Conservation (phyloP, 2,113 vertebrate genomes). For the Geothlypis trichas region DNA sequence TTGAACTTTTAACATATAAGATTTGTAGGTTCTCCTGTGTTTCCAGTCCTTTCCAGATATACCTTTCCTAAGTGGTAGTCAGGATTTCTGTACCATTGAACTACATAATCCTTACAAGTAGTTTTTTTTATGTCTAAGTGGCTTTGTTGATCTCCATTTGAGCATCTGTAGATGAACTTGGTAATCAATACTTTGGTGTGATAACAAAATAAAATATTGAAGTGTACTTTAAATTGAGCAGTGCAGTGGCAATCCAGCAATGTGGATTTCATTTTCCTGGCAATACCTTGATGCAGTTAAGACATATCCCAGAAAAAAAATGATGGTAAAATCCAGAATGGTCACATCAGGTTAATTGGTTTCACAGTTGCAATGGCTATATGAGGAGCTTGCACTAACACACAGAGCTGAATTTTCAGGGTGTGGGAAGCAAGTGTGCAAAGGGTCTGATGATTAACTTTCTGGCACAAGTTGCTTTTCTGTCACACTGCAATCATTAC, state of each 20-base stretch:
- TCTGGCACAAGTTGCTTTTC: constrained; percentile 15
- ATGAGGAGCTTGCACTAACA: neutral
- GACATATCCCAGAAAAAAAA: neutral
- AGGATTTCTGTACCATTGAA: neutral
- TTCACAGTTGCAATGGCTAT: neutral
- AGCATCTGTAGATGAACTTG: neutral
- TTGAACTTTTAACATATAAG: neutral
- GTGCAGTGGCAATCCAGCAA: neutral
- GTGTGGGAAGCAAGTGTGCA: constrained; percentile 38
- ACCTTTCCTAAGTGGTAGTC: neutral
- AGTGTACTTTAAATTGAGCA: neutral
- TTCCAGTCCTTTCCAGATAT: neutral
- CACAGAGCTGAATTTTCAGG: neutral
- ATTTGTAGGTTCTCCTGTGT: neutral
- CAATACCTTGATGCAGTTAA: neutral
- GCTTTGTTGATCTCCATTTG: neutral
- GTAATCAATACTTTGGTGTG: neutral
- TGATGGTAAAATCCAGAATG: neutral
- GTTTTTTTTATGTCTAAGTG: neutral
- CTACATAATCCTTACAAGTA: neutral
- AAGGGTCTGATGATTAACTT: constrained; percentile 31
- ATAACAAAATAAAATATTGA: neutral
- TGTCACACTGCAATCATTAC: neutral
- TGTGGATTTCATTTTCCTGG: neutral
- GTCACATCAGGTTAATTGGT: neutral